A percentile compares a stretch with the other conserved stretches of the same genome.
These are phyloP conservation scores for Brachionus plicatilis DNA, from an alignment of 1,140 invertebrate species.

Conservation along the genomic window DNA sequence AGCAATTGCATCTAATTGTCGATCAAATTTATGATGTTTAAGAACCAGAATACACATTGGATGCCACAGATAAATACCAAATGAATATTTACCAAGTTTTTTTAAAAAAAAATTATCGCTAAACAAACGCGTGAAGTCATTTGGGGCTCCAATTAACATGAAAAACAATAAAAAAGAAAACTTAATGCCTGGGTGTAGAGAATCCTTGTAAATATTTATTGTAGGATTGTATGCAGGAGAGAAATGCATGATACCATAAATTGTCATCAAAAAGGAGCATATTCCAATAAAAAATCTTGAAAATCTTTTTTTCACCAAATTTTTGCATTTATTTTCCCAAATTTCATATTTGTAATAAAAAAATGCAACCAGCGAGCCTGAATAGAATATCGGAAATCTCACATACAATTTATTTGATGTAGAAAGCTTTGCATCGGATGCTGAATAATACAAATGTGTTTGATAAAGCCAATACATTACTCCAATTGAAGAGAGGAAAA, in stretches of 20 bases:
- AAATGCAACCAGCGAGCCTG: neutral
- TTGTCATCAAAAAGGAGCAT: neutral
- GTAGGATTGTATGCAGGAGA: neutral
- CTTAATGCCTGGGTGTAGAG: neutral
- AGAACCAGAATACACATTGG: neutral
- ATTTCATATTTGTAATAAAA: neutral
- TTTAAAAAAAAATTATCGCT: constrained; percentile 7
- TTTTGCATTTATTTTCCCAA: neutral
- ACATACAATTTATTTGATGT: neutral
- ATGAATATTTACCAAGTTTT: constrained; percentile 15
- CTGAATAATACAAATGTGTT: neutral
- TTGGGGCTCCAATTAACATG: neutral
- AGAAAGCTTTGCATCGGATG: neutral
- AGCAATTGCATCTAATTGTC: neutral
- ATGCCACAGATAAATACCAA: neutral
- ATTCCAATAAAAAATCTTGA: neutral
- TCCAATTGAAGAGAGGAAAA: neutral
- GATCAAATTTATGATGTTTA: neutral
- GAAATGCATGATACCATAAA: neutral
- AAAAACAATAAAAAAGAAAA: constrained; percentile 7
- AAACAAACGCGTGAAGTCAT: neutral
- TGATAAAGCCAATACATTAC: neutral
- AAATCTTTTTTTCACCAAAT: neutral
- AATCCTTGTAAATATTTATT: neutral
- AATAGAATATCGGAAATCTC: constrained; percentile 7